Percentiles rank a stretch among this genome's conserved stretches.
Conservation (phyloP, 2,888 invertebrate genomes). For the Limnephilus lunatus region DNA sequence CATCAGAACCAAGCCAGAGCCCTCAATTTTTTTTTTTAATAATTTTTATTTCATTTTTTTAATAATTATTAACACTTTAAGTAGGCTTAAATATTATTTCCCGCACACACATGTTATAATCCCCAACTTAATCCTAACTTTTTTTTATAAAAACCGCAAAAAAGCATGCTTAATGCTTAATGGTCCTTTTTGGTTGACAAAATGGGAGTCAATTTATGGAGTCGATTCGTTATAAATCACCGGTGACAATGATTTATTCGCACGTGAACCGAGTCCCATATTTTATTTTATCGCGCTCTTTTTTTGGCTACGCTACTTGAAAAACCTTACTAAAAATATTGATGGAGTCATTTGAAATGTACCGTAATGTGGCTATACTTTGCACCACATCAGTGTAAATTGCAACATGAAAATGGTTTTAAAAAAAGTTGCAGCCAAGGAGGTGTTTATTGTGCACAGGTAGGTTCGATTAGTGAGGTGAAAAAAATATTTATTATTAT, state of each 20-base stretch:
- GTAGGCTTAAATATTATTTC: too few relatives aligned
- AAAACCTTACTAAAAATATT: slow-evolving; percentile 25
- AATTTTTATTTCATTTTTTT: neutral
- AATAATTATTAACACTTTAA: neutral
- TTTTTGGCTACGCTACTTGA: slow-evolving; percentile 10
- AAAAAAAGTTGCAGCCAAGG: neutral
- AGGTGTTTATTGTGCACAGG: too few relatives aligned
- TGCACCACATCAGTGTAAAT: neutral
- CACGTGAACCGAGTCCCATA: slow-evolving; percentile 46
- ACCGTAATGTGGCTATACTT: neutral
- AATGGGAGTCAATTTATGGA: slow-evolving; percentile 55
- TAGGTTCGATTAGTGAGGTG: too few relatives aligned
- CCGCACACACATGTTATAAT: neutral
- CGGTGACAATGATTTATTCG: slow-evolving; percentile 53
- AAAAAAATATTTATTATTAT: too few relatives aligned
- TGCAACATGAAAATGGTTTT: neutral
- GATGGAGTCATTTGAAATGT: slow-evolving; percentile 36
- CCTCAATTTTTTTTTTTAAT: too few relatives aligned
- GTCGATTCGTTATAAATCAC: slow-evolving; percentile 55
- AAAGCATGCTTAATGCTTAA: slow-evolving; percentile 20
- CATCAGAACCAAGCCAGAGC: too few relatives aligned
- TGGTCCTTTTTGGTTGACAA: slow-evolving; percentile 51
- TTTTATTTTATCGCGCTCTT: slow-evolving; percentile 50
- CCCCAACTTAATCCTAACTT: neutral
- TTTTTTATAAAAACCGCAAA: neutral